A percentile compares a stretch with the other conserved stretches of the same genome.
Evolutionary conservation across 92 coral and sea anemone species (phyloP).

Genomic region (Plumapathes pennacea): DNA sequence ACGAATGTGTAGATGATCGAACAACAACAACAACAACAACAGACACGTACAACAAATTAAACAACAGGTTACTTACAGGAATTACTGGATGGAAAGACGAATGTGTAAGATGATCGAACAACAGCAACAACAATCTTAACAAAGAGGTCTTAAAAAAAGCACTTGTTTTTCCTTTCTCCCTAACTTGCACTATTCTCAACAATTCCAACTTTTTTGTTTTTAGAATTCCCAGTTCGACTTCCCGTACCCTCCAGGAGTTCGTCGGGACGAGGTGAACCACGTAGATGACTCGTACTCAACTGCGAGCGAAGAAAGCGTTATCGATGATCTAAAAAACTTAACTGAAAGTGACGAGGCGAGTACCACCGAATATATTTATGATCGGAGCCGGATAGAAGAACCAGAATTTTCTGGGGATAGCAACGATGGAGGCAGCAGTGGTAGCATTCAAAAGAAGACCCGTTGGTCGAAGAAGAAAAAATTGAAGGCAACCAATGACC

Average conservation of each 20-base stretch:
- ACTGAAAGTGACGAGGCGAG: slow-evolving; percentile 86
- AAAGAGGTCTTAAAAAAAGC: too few species aligned
- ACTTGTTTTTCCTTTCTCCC: too few species aligned
- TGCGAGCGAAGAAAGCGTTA: slow-evolving; percentile 76
- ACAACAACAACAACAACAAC: slow-evolving; percentile 96
- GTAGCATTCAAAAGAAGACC: slow-evolving; percentile 12
- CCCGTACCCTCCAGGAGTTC: slow-evolving; percentile 98
- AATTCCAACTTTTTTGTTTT: neutral
- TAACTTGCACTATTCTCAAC: too few species aligned
- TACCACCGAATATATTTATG: slow-evolving; percentile 76
- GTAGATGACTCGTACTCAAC: slow-evolving; percentile 30
- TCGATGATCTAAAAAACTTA: slow-evolving; percentile 78
- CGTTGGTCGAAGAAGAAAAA: slow-evolving; percentile 20
- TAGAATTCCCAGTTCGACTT: slow-evolving; percentile 80
- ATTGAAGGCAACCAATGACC: slow-evolving; percentile 17
- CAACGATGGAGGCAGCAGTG: slow-evolving; percentile 16
- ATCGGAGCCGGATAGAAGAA: slow-evolving; percentile 62
- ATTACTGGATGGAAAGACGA: too few species aligned
- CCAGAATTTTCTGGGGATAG: slow-evolving; percentile 44
- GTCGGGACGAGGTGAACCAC: slow-evolving; percentile 75
- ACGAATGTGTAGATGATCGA: too few species aligned
- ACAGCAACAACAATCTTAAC: too few species aligned
- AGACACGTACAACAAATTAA: slow-evolving; percentile 63
- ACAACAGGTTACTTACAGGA: slow-evolving; percentile 68
- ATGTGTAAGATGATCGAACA: too few species aligned